Conservation (phyloP, 2,888 invertebrate genomes). For the Dicycla oo region DNA sequence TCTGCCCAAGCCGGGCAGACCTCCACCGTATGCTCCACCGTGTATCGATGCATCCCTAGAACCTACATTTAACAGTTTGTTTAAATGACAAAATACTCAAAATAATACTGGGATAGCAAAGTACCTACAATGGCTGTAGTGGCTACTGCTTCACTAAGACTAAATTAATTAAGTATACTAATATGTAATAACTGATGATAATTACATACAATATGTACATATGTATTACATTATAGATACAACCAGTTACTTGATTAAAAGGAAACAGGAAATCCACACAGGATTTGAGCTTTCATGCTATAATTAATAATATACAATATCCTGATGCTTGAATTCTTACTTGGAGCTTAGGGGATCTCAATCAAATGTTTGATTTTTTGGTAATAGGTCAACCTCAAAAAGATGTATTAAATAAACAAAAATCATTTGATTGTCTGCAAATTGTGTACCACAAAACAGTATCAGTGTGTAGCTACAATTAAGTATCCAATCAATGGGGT, state of each 20-base stretch:
- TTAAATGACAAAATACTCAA: not conserved
- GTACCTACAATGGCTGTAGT: not conserved
- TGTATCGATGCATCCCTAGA: too few species aligned
- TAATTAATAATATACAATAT: not conserved
- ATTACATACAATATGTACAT: not conserved
- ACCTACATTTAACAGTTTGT: too few species aligned
- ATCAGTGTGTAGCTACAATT: not conserved
- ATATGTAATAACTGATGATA: not conserved
- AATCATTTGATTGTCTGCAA: not conserved
- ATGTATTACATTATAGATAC: not conserved
- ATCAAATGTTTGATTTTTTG: not conserved
- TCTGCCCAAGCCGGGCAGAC: too few species aligned
- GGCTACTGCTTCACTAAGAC: not conserved
- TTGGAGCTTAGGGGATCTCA: too few species aligned
- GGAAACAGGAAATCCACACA: conserved; percentile 47
- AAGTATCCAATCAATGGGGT: not conserved
- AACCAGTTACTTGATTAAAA: conserved; percentile 20
- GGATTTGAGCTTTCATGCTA: not conserved
- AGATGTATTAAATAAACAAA: not conserved
- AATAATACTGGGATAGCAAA: too few species aligned
- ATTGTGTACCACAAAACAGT: not conserved
- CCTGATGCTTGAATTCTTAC: conserved; percentile 15
- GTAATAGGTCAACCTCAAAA: too few species aligned
- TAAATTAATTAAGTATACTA: not conserved
- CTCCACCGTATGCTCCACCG: too few species aligned